Percentiles rank a stretch among this genome's conserved stretches.
phyloP scores from a whole-genome alignment of 2,888 invertebrate species.

The Pedicia rivosa region DNA sequence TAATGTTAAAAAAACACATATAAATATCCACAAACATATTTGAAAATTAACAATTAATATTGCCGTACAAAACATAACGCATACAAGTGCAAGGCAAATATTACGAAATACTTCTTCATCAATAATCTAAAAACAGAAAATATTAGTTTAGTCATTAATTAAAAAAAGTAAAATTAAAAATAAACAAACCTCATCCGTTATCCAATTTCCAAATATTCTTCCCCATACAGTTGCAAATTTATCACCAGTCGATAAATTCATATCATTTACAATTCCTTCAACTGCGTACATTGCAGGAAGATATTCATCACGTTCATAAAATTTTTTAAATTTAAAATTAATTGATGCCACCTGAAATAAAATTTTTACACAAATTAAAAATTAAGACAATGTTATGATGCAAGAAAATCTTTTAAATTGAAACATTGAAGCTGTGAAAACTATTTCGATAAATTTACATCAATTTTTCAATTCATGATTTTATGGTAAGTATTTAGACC shows the following conservation, averaged over 20 bases:
- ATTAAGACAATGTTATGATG: too few relatives aligned
- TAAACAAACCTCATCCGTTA: constrained; percentile 50
- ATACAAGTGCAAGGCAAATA: constrained; percentile 53
- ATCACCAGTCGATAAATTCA: constrained; percentile 42
- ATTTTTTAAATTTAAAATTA: constrained; percentile 43
- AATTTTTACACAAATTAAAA: too few relatives aligned
- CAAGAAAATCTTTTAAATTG: too few relatives aligned
- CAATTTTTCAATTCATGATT: too few relatives aligned
- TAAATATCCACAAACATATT: constrained; percentile 63
- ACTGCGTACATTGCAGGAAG: constrained; percentile 56
- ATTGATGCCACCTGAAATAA: constrained; percentile 46
- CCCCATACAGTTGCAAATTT: constrained; percentile 53
- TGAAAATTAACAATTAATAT: constrained; percentile 59
- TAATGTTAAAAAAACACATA: constrained; percentile 57
- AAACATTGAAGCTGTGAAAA: too few relatives aligned
- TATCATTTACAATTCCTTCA: constrained; percentile 36
- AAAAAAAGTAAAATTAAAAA: constrained; percentile 3
- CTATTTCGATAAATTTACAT: too few relatives aligned
- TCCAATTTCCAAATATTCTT: constrained; percentile 56
- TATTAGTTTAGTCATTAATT: not conserved
- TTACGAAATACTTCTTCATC: constrained; percentile 60
- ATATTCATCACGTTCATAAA: constrained; percentile 45
- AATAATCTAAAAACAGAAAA: constrained; percentile 36
- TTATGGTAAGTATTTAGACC: too few relatives aligned
- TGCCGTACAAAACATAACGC: constrained; percentile 65